Evolutionary conservation across 2,113 vertebrate genomes (phyloP).

Genomic region (Dendrocopos noguchii): DNA sequence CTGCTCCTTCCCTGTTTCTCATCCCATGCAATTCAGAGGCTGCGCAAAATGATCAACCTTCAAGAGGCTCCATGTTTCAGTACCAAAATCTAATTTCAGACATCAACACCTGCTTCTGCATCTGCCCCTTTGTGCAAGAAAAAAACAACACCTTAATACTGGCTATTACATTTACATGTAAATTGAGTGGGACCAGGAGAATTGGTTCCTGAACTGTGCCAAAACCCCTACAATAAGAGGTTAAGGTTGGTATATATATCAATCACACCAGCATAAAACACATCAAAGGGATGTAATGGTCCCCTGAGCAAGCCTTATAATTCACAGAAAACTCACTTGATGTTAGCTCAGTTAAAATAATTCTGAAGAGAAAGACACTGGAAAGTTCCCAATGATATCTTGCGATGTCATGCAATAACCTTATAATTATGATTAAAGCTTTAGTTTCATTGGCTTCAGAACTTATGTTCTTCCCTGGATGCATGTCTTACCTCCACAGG

Average conservation of each 20-base stretch:
- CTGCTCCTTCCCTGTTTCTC: not conserved
- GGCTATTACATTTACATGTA: conserved; percentile 10
- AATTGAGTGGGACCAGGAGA: conserved; percentile 18
- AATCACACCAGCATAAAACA: not conserved
- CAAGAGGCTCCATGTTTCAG: not conserved
- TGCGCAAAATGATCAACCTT: not conserved
- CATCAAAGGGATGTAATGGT: conserved; percentile 12
- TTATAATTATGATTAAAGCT: conserved; percentile 8
- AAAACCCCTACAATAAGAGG: not conserved
- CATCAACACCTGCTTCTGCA: not conserved
- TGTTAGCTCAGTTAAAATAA: not conserved
- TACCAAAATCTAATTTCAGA: conserved; percentile 32
- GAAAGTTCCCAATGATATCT: not conserved
- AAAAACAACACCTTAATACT: not conserved
- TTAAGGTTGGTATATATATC: conserved; percentile 3
- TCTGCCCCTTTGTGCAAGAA: not conserved
- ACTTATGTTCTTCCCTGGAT: not conserved
- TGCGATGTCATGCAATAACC: not conserved
- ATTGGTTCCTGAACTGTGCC: not conserved
- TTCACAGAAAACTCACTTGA: conserved; percentile 26
- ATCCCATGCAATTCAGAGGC: not conserved
- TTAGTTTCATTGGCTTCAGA: conserved; percentile 30
- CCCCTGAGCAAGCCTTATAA: not conserved
- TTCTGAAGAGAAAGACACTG: not conserved
- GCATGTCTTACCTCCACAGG: not conserved